These are phyloP conservation scores for Neelides sp. DNA, from an alignment of 1,140 invertebrate genomes.

Conservation along the genomic window DNA sequence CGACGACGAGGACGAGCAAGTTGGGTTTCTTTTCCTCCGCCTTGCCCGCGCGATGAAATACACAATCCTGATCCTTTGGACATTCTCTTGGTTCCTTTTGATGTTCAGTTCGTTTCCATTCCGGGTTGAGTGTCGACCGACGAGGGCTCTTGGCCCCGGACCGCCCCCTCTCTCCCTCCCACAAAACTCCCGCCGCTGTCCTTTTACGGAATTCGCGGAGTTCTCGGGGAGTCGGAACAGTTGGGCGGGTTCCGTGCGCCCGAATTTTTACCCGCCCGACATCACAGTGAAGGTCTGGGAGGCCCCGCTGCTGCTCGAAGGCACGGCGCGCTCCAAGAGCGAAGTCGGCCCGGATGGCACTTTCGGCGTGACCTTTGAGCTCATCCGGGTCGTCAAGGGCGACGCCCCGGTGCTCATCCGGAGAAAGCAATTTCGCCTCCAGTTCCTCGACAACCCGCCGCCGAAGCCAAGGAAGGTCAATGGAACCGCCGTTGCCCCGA, in stretches of 20 bases:
- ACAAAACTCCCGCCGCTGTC: not conserved
- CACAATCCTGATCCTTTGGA: constrained; percentile 27
- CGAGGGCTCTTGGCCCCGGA: constrained; percentile 25
- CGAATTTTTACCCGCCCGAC: constrained; percentile 22
- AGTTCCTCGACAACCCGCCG: constrained; percentile 29
- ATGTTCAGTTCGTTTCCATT: constrained; percentile 31
- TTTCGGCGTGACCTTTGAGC: constrained; percentile 31
- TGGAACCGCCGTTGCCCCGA: not conserved
- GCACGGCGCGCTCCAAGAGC: constrained; percentile 26
- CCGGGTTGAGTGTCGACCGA: constrained; percentile 27
- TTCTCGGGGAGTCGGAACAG: too few relatives aligned
- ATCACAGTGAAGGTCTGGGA: constrained; percentile 30
- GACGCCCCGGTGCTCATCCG: constrained; percentile 22
- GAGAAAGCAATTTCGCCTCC: constrained; percentile 31
- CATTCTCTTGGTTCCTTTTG: constrained; percentile 26
- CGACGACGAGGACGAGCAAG: too few relatives aligned
- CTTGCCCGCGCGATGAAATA: constrained; percentile 26
- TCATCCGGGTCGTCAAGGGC: constrained; percentile 27
- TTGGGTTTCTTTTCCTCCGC: too few relatives aligned
- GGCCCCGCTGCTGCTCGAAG: constrained; percentile 26
- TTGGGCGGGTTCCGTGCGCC: constrained; percentile 21
- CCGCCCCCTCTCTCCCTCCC: constrained; percentile 14
- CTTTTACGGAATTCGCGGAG: too few relatives aligned
- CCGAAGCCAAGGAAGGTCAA: not conserved
- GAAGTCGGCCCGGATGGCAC: constrained; percentile 29